Percentiles rank a stretch among this genome's conserved stretches.
Evolutionary conservation across 2,888 invertebrate species (phyloP).

Genomic region (Lepetodrilus schrolli): DNA sequence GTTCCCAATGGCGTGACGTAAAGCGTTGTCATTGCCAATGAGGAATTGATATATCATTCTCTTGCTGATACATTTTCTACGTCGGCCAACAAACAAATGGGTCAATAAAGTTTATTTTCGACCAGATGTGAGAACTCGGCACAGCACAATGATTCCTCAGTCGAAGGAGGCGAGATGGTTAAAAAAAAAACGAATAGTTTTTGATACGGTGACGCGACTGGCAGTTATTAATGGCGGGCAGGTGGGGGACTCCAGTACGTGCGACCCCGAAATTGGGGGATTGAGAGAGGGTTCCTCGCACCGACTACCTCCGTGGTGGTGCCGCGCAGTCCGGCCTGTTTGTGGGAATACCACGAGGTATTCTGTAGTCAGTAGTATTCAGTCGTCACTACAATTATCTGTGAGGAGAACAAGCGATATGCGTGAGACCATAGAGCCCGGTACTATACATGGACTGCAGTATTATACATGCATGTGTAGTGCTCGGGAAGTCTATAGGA

Average conservation of each 20-base stretch:
- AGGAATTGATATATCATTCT: no score
- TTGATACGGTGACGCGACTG: conserved; percentile 23
- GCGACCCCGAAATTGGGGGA: background rate
- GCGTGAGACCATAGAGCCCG: no score
- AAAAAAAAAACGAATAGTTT: conserved; percentile 26
- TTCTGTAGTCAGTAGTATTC: no score
- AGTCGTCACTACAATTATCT: no score
- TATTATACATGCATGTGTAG: no score
- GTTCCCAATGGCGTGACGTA: no score
- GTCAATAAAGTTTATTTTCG: conserved; percentile 21
- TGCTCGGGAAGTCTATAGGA: no score
- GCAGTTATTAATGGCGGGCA: conserved; percentile 23
- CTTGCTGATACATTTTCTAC: background rate
- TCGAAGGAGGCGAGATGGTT: no score
- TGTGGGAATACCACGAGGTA: no score
- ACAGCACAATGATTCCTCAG: conserved; percentile 23
- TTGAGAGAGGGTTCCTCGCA: background rate
- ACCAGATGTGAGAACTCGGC: background rate
- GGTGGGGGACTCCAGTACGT: background rate
- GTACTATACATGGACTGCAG: no score
- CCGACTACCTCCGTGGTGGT: background rate
- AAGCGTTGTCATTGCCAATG: background rate
- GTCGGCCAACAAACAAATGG: background rate
- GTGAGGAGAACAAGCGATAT: no score
- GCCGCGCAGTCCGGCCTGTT: no score